Conservation (phyloP, 2,113 vertebrate species). For the Micronycteris hirsuta region DNA sequence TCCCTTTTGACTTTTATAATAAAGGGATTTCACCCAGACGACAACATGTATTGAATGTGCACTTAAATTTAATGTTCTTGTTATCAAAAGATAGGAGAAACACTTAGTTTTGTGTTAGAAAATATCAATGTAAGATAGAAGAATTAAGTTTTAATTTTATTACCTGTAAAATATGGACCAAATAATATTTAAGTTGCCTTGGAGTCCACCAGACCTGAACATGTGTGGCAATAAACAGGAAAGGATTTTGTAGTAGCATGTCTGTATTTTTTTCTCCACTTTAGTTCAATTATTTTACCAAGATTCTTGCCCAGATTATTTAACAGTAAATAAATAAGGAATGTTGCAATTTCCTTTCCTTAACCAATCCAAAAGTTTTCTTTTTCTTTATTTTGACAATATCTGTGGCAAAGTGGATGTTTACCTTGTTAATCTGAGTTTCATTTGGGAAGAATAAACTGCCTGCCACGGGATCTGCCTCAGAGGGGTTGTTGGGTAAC, state of each 20-base stretch:
- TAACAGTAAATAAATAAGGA: neutral
- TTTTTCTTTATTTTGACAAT: neutral
- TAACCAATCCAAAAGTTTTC: neutral
- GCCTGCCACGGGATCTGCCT: neutral
- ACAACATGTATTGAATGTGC: neutral
- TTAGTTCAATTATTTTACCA: neutral
- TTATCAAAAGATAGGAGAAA: neutral
- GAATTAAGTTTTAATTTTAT: neutral
- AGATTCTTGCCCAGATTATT: neutral
- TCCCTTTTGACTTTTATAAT: conserved; percentile 2
- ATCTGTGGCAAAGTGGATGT: neutral
- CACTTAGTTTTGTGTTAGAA: conserved; percentile 12
- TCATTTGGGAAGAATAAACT: neutral
- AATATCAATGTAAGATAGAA: neutral
- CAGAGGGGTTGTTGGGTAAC: neutral
- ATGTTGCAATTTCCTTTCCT: neutral
- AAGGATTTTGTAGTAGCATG: neutral
- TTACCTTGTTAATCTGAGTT: neutral
- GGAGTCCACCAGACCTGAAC: neutral
- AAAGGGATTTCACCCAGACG: neutral
- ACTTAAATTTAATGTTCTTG: neutral
- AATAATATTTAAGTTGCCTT: neutral
- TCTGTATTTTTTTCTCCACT: neutral
- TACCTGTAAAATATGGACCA: neutral
- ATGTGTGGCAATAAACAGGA: neutral